Conservation (phyloP, 2,797 vertebrate species). For the Parambassis ranga region DNA sequence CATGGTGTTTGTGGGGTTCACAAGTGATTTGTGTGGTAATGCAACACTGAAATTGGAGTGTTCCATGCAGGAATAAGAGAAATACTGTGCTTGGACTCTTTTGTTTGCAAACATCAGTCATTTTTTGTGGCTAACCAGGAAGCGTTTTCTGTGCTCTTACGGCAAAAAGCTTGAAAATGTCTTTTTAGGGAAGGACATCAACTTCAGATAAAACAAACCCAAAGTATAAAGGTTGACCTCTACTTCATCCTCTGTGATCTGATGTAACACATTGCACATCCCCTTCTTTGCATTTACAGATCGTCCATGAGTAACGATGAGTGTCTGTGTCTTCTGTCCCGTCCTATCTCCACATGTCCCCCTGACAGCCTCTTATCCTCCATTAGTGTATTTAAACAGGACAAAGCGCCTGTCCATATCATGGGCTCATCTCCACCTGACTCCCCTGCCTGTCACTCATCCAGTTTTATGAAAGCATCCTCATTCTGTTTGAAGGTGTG, state of each 20-base stretch:
- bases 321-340: slow-evolving; percentile 67
- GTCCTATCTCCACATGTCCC: slow-evolving; percentile 62
- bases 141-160: slow-evolving; percentile 13
- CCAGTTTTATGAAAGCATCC: slow-evolving; percentile 71
- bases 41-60: slow-evolving; percentile 70
- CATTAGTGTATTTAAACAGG: slow-evolving; percentile 80
- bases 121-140: slow-evolving; percentile 17
- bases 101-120: slow-evolving; percentile 49
- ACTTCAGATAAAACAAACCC: slow-evolving; percentile 19
- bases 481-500: slow-evolving; percentile 82
- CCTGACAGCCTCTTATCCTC: slow-evolving; percentile 73
- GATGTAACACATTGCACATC: slow-evolving; percentile 54
- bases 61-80: slow-evolving; percentile 52
- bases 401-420: slow-evolving; percentile 79
- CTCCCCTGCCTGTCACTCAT: slow-evolving; percentile 69
- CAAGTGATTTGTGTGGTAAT: slow-evolving; percentile 68
- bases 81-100: slow-evolving; percentile 43
- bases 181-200: slow-evolving; percentile 4
- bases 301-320: slow-evolving; percentile 32
- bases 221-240: slow-evolving; percentile 14
- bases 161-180: slow-evolving; percentile 3
- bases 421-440: slow-evolving; percentile 52
- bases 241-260: slow-evolving; percentile 34
- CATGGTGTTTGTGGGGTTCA: slow-evolving; percentile 35
- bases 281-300: slow-evolving; percentile 32